Evolutionary conservation across 92 coral and sea anemone genomes (phyloP), one percentile per base, ranked within the genome.

Genomic region (Desmophyllum pertusum): DNA sequence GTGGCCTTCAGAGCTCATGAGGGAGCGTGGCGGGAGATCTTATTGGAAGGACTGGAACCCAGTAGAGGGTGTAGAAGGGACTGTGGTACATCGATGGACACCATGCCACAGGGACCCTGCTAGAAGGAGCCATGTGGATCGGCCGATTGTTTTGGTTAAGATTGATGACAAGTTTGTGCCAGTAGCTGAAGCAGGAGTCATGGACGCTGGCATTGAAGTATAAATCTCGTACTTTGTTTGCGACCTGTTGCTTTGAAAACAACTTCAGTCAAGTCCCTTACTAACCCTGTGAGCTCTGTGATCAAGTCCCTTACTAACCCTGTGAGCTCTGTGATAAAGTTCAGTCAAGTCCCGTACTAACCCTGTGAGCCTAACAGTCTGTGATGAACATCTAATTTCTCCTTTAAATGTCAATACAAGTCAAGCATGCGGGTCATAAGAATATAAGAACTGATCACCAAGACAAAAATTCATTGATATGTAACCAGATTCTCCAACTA

Each of bases 1-100:
- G 80, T 94, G 98, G 98, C 98, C 98, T n/a, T 92, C 95, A 33
- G 98, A 94, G 48, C 64, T 87, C 79, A 94, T 94, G 98, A 79
- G 98, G 57, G 93, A 91, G 38, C 87, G 76, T 18, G 98, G 98
- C 33, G 98, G 98, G 21, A 79, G 86, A 66, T 87, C 84, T 35
- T 79, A 61, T 63, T 94, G 98, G 98, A 94, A 89, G 74, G 95
- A 92, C 82, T 94, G 98, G 98, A 83, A 70, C 50, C 98, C 98
- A 46, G 79, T 59, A 21, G 98, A 91, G 73, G 98, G 98, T 29
- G 76, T 92, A 83, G 98, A 91, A 66, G 98, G 98, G n/a, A 86
- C 78, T 23, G 93, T 94, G 42, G 95, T 94, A 45, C 95, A 94
- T 62, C 80, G 93, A 17, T 94, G 98, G 98, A 86, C 86, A 39